Base-by-base conservation (phyloP, 1,140 invertebrate species). In the Samia ricini region DNA sequence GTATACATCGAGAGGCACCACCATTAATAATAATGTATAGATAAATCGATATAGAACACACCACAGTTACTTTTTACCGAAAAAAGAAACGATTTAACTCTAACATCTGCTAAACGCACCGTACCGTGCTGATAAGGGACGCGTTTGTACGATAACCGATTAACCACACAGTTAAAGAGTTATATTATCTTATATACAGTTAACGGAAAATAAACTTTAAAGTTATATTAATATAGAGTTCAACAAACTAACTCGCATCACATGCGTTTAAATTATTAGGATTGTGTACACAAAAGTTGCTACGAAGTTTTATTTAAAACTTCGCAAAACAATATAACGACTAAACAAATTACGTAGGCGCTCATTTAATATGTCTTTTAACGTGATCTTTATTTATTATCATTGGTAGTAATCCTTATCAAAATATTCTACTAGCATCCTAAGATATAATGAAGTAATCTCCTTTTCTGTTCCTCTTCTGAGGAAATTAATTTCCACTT, bases 1-100 rank as follows among this genome's bases (percentile, higher is more conserved):
- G n/a, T n/a, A n/a, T n/a, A n/a, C n/a, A n/a, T n/a, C n/a, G n/a
- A n/a, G n/a, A n/a, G n/a, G n/a, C n/a, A n/a, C n/a, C n/a, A n/a
- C n/a, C n/a, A n/a, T n/a, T n/a, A n/a, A n/a, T n/a, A 42, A 15
- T 42, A 12, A 42, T 42, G 4, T 15, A 12, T 15, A 4, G 15
- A 42, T 42, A 42, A 42, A 42, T 12, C 12, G 12, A 42, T 29
- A 42, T 42, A 15, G n/a, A 3, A 29, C 26, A 29, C 33, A 15
- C 33, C 15, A n/a, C n/a, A n/a, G 33, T 15, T 42, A 42, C 33
- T 26, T 8, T 29, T 33, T 19, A 69, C 54, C 68, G 54, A 73
- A 42, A 29, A 73, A 76, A n/a, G n/a, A 76, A 76, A 73, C 71
- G 71, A 73, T 76, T 76, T 61, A 60, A 64, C 56, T 65, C 63